phyloP scores from a whole-genome alignment of 2,888 invertebrate species.

The Crematogaster levior region DNA sequence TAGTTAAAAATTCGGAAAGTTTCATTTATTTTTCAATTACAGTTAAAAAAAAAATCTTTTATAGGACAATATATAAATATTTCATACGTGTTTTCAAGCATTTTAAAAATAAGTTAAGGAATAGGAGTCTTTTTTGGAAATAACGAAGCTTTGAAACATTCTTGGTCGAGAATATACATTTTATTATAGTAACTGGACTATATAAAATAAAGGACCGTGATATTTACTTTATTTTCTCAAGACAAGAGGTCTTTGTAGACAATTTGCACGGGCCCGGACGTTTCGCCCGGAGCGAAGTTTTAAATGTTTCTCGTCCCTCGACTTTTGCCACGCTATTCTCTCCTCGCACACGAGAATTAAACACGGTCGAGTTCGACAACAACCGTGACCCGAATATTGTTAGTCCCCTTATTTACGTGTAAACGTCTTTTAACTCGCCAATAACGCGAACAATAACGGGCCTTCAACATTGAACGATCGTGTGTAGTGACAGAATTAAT shows the following conservation, averaged over 20 bases:
- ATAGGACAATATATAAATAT: not conserved
- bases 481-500: not conserved
- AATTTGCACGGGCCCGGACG: conserved; percentile 52
- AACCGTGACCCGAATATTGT: conserved; percentile 72
- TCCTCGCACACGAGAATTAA: conserved; percentile 53
- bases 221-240: conserved; percentile 52
- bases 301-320: conserved; percentile 59
- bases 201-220: conserved; percentile 1
- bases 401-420: conserved; percentile 55
- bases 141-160: conserved; percentile 18
- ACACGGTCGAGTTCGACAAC: conserved; percentile 43
- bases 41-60: not conserved
- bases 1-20: not conserved
- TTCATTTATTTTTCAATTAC: too few species aligned
- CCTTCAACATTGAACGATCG: not conserved
- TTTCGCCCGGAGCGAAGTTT: conserved; percentile 55
- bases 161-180: not conserved
- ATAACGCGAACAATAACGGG: conserved; percentile 35
- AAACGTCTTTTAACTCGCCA: conserved; percentile 54
- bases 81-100: not conserved
- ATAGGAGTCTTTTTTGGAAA: not conserved
- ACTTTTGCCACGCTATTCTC: conserved; percentile 49
- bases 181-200: conserved; percentile 15
- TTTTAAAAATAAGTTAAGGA: not conserved
- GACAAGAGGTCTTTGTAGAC: conserved; percentile 55